Evolutionary conservation across 2,797 vertebrate genomes (phyloP).

Genomic region (Crenuchus spilurus): DNA sequence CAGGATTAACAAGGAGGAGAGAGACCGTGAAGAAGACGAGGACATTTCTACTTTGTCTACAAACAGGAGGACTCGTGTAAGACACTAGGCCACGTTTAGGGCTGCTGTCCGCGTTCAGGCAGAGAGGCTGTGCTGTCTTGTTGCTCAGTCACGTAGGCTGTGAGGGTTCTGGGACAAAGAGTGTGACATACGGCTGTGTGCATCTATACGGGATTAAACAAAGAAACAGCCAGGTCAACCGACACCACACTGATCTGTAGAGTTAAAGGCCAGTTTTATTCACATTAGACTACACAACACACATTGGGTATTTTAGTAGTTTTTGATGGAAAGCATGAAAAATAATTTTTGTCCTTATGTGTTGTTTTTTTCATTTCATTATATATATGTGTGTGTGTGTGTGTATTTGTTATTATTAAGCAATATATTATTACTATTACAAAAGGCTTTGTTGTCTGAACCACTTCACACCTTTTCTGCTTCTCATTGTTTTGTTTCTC

Average conservation of each 20-base stretch:
- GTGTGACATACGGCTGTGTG: constrained; percentile 49
- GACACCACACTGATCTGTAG: neutral
- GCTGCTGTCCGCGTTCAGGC: no score
- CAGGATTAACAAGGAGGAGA: constrained; percentile 33
- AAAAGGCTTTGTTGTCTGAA: no score
- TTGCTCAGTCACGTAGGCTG: constrained; percentile 33
- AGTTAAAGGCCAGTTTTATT: no score
- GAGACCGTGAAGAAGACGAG: neutral
- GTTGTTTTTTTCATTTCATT: no score
- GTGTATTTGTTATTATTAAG: no score
- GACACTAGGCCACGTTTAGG: neutral
- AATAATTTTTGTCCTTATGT: no score
- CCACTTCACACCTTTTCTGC: no score
- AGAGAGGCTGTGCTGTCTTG: constrained; percentile 14
- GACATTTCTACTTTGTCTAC: neutral
- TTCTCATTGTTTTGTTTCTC: constrained; percentile 6
- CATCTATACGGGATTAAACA: constrained; percentile 55
- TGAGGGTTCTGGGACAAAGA: constrained; percentile 55
- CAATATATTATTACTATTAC: no score
- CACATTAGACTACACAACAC: no score
- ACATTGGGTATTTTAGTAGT: no score
- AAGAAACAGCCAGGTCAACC: constrained; percentile 42
- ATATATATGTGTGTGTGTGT: no score
- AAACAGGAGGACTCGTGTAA: constrained; percentile 8
- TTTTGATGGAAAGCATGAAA: no score